These are phyloP conservation scores for Lasioglossum villosulum DNA, from an alignment of 2,888 invertebrate species.

Conservation along the genomic window DNA sequence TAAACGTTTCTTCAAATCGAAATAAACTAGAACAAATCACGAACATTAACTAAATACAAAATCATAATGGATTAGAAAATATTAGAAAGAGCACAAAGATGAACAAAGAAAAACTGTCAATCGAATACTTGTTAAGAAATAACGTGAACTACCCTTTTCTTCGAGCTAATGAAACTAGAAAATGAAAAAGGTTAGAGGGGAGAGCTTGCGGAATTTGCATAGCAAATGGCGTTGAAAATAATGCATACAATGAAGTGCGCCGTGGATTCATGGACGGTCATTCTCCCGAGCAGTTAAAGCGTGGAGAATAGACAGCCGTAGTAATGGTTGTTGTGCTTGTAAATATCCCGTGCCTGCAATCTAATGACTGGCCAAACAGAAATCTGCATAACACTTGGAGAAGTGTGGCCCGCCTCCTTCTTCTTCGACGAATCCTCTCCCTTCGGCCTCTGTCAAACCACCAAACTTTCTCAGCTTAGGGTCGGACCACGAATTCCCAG, in stretches of 20 bases:
- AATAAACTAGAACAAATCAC: background rate
- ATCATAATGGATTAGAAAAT: background rate
- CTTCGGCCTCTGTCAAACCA: slow-evolving; percentile 69
- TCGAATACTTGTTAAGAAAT: background rate
- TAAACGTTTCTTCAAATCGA: too few species aligned
- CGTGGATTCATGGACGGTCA: slow-evolving; percentile 23
- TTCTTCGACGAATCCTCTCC: slow-evolving; percentile 59
- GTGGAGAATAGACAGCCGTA: slow-evolving; percentile 43
- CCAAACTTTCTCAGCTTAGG: slow-evolving; percentile 77
- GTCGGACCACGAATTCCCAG: slow-evolving; percentile 76
- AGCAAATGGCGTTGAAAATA: slow-evolving; percentile 41
- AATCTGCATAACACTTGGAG: slow-evolving; percentile 86
- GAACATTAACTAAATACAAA: background rate
- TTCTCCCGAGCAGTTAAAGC: slow-evolving; percentile 36
- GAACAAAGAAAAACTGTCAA: background rate
- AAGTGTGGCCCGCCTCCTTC: slow-evolving; percentile 66
- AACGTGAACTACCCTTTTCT: background rate
- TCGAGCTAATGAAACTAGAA: background rate
- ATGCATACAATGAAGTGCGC: slow-evolving; percentile 57
- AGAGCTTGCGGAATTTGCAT: slow-evolving; percentile 39
- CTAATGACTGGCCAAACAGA: slow-evolving; percentile 88
- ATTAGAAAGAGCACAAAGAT: background rate
- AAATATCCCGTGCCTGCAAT: slow-evolving; percentile 81
- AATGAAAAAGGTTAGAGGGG: background rate
- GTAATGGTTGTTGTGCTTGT: slow-evolving; percentile 77